Conservation (phyloP, 2,888 invertebrate genomes). For the Frankliniella intonsa region DNA sequence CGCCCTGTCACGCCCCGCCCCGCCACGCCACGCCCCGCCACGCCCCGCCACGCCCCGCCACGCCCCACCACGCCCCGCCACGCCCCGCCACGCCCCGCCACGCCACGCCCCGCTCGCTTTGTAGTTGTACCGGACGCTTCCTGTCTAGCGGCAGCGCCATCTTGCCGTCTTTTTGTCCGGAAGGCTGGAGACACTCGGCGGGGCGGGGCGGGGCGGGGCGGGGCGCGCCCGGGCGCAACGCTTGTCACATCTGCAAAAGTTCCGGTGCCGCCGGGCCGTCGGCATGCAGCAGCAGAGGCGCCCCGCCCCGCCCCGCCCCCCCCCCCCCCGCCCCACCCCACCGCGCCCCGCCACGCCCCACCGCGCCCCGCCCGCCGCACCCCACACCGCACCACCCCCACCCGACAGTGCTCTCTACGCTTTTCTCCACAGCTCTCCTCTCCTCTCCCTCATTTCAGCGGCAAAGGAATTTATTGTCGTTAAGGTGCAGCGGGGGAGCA, state of each 20-base stretch:
- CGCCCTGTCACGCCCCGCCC: too few relatives aligned
- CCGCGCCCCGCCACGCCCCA: too few relatives aligned
- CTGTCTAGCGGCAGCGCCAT: too few relatives aligned
- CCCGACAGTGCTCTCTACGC: neutral
- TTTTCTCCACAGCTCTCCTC: neutral
- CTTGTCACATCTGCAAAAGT: too few relatives aligned
- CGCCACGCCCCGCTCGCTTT: too few relatives aligned
- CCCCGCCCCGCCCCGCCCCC: neutral
- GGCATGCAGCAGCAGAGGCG: neutral
- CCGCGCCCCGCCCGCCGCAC: too few relatives aligned
- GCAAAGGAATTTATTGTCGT: neutral
- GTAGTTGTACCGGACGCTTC: too few relatives aligned
- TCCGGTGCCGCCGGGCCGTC: too few relatives aligned
- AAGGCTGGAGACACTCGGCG: neutral
- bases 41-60: too few relatives aligned
- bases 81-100: too few relatives aligned
- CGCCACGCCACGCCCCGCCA: too few relatives aligned
- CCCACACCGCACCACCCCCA: neutral
- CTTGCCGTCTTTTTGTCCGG: neutral
- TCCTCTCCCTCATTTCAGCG: conserved; percentile 1
- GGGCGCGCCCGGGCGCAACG: neutral
- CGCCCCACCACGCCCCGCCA: too few relatives aligned
- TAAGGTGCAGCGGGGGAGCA: neutral
- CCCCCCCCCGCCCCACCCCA: neutral
- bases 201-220: neutral